Conservation (phyloP, 2,113 vertebrate genomes). For the Bubo blakistoni region DNA sequence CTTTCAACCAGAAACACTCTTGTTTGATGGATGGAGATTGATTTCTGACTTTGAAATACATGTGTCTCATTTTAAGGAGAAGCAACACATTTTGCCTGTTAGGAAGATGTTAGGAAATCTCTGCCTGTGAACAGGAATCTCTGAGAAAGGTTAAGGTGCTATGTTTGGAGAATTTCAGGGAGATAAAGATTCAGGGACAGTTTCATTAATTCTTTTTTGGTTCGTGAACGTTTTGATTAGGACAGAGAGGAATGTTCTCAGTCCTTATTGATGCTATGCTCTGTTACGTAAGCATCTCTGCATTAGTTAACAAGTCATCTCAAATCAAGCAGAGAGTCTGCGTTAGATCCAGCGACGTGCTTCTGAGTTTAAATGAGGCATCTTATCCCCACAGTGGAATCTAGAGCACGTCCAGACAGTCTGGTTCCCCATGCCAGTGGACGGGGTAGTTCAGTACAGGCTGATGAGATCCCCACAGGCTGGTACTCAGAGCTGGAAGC, state of each 20-base stretch:
- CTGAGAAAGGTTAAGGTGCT: not conserved
- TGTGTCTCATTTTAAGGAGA: not conserved
- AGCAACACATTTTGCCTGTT: not conserved
- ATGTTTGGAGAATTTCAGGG: not conserved
- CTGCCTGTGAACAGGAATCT: not conserved
- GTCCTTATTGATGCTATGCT: not conserved
- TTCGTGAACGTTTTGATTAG: not conserved
- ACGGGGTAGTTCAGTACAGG: not conserved
- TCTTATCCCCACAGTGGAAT: not conserved
- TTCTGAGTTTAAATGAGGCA: not conserved
- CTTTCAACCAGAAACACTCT: not conserved
- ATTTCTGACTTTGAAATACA: not conserved
- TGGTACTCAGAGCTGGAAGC: not conserved
- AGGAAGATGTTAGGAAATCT: not conserved
- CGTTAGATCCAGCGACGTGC: accelerated
- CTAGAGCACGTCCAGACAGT: not conserved
- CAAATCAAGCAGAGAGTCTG: not conserved
- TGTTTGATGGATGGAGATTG: not conserved
- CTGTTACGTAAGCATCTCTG: not conserved
- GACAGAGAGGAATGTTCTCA: not conserved
- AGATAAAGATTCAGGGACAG: not conserved
- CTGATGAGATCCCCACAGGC: not conserved
- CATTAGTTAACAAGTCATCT: not conserved
- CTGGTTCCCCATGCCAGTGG: not conserved
- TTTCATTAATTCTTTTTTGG: not conserved